These are phyloP conservation scores for Drosophila punjabiensis DNA, from an alignment of 1,140 invertebrate genomes.

Conservation along the genomic window DNA sequence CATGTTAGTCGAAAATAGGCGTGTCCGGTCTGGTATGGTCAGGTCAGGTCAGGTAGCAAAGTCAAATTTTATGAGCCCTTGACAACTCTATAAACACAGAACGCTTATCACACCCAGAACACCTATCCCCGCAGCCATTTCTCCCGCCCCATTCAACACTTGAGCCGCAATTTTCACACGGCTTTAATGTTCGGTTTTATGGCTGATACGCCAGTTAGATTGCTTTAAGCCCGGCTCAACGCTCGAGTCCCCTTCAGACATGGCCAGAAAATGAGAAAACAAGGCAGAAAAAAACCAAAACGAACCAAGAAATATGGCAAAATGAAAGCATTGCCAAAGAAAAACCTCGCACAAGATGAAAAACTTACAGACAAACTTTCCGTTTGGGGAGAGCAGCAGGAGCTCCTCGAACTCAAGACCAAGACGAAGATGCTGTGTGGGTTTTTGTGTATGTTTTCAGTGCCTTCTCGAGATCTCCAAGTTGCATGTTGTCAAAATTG, in stretches of 20 bases:
- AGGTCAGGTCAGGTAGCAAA: conserved; percentile 62
- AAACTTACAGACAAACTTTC: conserved; percentile 62
- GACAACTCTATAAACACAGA: conserved; percentile 73
- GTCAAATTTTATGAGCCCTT: conserved; percentile 73
- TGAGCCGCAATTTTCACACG: conserved; percentile 64
- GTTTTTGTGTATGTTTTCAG: conserved; percentile 30
- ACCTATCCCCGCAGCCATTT: conserved; percentile 2
- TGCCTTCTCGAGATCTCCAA: conserved; percentile 46
- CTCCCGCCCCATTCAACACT: conserved; percentile 26
- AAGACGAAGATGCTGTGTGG: conserved; percentile 34
- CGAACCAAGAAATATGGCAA: conserved; percentile 48
- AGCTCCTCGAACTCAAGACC: conserved; percentile 18
- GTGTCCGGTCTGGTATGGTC: conserved; percentile 31
- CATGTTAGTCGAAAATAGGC: conserved; percentile 63
- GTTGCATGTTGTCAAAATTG: conserved; percentile 76
- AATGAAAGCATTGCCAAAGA: conserved; percentile 63
- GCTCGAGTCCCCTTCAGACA: conserved; percentile 25
- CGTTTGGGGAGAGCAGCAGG: conserved; percentile 44
- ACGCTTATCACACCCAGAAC: conserved; percentile 55
- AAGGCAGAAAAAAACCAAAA: not conserved
- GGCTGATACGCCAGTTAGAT: conserved; percentile 63
- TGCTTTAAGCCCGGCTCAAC: conserved; percentile 58
- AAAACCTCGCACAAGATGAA: conserved; percentile 42
- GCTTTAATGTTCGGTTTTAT: conserved; percentile 64
- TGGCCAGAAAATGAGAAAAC: conserved; percentile 8